Conservation (phyloP, 92 coral and sea anemone species). For the Ricordea florida region DNA sequence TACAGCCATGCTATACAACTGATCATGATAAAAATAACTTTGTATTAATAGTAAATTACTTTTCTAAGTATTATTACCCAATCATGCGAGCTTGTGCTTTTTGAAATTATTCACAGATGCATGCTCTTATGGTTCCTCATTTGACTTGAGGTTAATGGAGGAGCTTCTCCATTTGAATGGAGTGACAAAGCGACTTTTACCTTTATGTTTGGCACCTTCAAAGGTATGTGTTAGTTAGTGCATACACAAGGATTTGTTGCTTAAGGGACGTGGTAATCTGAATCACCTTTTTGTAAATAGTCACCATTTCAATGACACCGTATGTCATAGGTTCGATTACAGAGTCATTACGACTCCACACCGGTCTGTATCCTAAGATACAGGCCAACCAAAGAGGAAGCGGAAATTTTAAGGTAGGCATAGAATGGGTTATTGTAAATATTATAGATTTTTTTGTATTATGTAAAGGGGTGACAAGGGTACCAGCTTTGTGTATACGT, state of each 20-base stretch:
- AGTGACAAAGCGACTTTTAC: slow-evolving; percentile 4
- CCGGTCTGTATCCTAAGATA: slow-evolving; percentile 13
- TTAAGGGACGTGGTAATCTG: neutral
- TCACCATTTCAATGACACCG: slow-evolving; percentile 5
- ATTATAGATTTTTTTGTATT: neutral
- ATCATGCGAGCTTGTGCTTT: slow-evolving; percentile 4
- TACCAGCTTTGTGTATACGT: neutral
- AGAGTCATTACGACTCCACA: neutral
- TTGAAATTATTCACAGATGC: neutral
- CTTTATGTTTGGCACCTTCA: slow-evolving; percentile 24
- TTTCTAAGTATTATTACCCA: slow-evolving; percentile 4
- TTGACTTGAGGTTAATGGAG: slow-evolving; percentile 16
- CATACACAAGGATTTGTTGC: neutral
- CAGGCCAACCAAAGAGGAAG: slow-evolving; percentile 16
- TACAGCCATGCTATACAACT: slow-evolving; percentile 6
- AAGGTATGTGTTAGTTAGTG: slow-evolving; percentile 12
- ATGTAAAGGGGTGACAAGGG: neutral
- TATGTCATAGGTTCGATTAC: slow-evolving; percentile 16
- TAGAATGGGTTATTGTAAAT: slow-evolving; percentile 5
- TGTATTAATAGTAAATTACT: neutral
- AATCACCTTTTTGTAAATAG: neutral
- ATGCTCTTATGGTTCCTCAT: slow-evolving; percentile 15
- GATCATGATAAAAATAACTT: slow-evolving; percentile 4
- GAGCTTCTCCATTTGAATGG: slow-evolving; percentile 5
- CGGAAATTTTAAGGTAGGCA: slow-evolving; percentile 3